These are phyloP conservation scores for Zaprionus kolodkinae DNA, from an alignment of 1,140 invertebrate genomes.

Conservation along the genomic window DNA sequence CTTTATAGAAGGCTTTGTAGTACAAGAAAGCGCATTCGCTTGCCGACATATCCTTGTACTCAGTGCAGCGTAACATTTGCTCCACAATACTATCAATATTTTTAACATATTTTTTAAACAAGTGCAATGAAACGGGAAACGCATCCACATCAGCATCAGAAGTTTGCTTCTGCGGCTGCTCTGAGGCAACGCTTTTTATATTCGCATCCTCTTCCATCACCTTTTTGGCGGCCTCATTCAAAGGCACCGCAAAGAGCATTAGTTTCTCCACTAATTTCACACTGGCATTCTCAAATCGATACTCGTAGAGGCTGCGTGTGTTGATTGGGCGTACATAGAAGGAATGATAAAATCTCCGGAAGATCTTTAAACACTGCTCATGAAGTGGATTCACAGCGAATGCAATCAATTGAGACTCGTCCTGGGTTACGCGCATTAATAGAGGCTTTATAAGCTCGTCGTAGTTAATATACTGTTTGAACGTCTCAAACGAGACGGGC, in stretches of 20 bases:
- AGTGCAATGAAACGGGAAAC: constrained; percentile 13
- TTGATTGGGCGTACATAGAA: constrained; percentile 35
- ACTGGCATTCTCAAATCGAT: constrained; percentile 24
- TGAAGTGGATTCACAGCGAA: not conserved
- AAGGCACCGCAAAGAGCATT: not conserved
- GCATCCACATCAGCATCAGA: not conserved
- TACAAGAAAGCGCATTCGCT: constrained; percentile 20
- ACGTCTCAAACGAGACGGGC: constrained; percentile 42
- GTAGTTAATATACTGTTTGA: constrained; percentile 42
- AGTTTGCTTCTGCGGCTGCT: not conserved
- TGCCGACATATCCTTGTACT: constrained; percentile 15
- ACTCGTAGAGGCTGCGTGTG: constrained; percentile 8
- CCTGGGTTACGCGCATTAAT: not conserved
- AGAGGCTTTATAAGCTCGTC: constrained; percentile 28
- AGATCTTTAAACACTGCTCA: constrained; percentile 17
- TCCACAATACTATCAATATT: constrained; percentile 35
- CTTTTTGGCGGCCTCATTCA: constrained; percentile 18
- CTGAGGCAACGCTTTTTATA: not conserved
- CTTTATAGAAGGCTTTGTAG: constrained; percentile 33
- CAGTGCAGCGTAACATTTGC: constrained; percentile 21
- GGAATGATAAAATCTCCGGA: constrained; percentile 37
- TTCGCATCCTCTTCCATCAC: not conserved
- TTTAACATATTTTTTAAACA: constrained; percentile 28
- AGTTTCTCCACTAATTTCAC: constrained; percentile 11
- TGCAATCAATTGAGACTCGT: not conserved